Percentiles rank a stretch among this genome's conserved stretches.
phyloP scores from a whole-genome alignment of 2,113 vertebrate genomes.

The Rousettus leschenaultii region DNA sequence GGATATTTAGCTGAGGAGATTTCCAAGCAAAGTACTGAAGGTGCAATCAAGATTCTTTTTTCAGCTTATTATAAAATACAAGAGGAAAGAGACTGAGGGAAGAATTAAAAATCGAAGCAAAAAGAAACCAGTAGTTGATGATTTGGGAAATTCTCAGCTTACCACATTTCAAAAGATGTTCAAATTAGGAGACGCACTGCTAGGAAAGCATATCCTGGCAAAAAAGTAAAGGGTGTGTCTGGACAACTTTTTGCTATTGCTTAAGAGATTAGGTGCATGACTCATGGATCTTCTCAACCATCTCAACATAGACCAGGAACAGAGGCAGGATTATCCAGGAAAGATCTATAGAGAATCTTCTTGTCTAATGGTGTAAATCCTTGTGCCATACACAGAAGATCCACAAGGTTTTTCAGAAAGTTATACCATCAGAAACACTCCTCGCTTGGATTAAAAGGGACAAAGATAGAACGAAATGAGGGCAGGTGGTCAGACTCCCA shows the following conservation, averaged over 20 bases:
- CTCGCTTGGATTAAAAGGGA: background rate
- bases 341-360: background rate
- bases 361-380: background rate
- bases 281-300: background rate
- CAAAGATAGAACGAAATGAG: background rate
- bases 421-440: background rate
- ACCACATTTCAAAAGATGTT: conserved; percentile 7
- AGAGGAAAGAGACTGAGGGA: background rate
- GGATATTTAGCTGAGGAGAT: background rate
- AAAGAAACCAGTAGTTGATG: background rate
- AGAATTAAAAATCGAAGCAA: background rate
- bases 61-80: background rate
- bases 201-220: background rate
- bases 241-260: background rate
- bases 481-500: background rate
- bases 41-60: background rate
- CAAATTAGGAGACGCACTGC: background rate
- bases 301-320: background rate
- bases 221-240: background rate
- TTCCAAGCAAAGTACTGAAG: background rate
- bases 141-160: background rate
- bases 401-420: background rate
- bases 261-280: background rate
- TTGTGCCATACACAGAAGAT: background rate
- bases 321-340: background rate